phyloP scores from a whole-genome alignment of 1,140 invertebrate genomes.

The Dendrolimus punctatus region DNA sequence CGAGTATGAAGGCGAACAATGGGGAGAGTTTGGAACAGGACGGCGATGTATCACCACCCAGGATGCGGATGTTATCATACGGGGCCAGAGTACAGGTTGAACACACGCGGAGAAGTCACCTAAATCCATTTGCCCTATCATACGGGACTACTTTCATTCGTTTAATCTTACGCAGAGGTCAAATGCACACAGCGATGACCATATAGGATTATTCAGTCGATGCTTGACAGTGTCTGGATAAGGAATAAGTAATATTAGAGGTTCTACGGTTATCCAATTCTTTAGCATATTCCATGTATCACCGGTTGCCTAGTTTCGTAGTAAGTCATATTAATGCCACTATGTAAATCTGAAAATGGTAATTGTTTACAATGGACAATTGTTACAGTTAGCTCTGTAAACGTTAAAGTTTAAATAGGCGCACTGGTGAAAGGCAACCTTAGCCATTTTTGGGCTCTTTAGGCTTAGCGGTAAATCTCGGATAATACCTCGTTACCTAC shows the following conservation, averaged over 20 bases:
- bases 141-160: too few species aligned
- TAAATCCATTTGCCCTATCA: conserved; percentile 13
- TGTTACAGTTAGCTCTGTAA: conserved; percentile 10
- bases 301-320: not conserved
- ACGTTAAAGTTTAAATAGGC: conserved; percentile 9
- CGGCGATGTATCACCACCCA: conserved; percentile 33
- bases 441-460: conserved; percentile 3
- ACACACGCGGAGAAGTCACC: conserved; percentile 12
- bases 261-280: too few species aligned
- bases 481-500: not conserved
- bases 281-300: too few species aligned
- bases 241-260: too few species aligned
- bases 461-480: not conserved
- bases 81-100: conserved; percentile 9
- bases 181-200: too few species aligned
- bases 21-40: conserved; percentile 32
- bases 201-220: too few species aligned
- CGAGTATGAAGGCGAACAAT: conserved; percentile 41
- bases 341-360: conserved; percentile 8
- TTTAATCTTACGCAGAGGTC: too few species aligned
- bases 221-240: too few species aligned
- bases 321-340: conserved; percentile 4
- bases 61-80: conserved; percentile 28
- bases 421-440: conserved; percentile 6
- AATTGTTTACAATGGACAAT: conserved; percentile 9